Evolutionary conservation across 2,113 vertebrate species (phyloP).

Genomic region (Takifugu flavidus): DNA sequence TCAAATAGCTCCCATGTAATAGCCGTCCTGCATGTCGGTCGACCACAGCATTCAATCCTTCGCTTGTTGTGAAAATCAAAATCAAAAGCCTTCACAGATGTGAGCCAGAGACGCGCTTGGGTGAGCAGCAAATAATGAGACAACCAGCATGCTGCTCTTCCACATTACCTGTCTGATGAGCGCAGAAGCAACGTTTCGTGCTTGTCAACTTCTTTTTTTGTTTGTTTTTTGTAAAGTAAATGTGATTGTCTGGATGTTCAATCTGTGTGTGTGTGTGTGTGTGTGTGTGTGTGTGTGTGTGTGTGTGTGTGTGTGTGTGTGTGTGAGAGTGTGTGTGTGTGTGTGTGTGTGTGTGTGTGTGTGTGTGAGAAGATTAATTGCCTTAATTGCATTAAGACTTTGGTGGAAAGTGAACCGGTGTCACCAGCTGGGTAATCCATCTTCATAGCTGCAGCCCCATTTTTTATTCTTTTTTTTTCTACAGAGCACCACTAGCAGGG

Average conservation of each 20-base stretch:
- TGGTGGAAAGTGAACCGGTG: constrained; percentile 57
- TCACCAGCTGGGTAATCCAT: constrained; percentile 74
- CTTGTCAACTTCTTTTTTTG: constrained; percentile 1
- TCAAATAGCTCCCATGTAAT: constrained; percentile 10
- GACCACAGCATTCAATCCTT: background rate
- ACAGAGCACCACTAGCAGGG: constrained; percentile 47
- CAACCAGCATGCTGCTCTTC: background rate
- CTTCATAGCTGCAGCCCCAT: constrained; percentile 73
- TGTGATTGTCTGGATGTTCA: background rate
- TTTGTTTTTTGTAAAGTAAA: constrained; percentile 4
- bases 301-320: too few species aligned
- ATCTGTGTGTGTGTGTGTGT: constrained; percentile 7
- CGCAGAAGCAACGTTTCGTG: background rate
- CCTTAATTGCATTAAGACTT: constrained; percentile 74
- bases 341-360: constrained; percentile 8
- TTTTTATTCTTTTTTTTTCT: constrained; percentile 46
- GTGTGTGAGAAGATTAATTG: constrained; percentile 67
- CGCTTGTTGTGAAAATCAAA: background rate
- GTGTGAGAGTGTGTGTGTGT: too few species aligned
- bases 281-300: background rate
- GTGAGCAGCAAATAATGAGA: constrained; percentile 2
- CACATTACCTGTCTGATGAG: constrained; percentile 1
- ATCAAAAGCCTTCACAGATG: constrained; percentile 3
- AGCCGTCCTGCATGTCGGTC: constrained; percentile 9
- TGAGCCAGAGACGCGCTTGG: constrained; percentile 1